Evolutionary conservation across 2,888 invertebrate species (phyloP).

Genomic region (Mechanitis mazaeus): DNA sequence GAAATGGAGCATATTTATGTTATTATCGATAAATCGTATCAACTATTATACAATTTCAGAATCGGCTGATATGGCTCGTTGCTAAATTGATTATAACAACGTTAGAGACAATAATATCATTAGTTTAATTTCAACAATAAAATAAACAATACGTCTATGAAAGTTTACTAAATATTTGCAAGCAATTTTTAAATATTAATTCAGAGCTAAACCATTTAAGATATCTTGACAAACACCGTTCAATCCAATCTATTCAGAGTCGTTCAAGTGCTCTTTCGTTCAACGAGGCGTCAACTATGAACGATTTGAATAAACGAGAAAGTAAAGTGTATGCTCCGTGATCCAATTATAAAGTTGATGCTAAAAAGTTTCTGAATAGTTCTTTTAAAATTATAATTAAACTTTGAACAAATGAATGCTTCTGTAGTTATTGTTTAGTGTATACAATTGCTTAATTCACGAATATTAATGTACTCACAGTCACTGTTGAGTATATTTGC

Average conservation of each 20-base stretch:
- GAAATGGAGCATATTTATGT: constrained; percentile 1
- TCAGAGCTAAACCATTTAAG: neutral
- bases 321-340: neutral
- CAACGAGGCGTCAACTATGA: constrained; percentile 11
- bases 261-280: constrained; percentile 15
- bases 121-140: neutral
- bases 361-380: neutral
- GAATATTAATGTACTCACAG: too few relatives aligned
- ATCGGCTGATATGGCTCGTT: neutral
- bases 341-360: constrained; percentile 2
- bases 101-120: neutral
- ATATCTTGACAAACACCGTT: neutral
- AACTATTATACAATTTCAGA: neutral
- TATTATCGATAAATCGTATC: constrained; percentile 2
- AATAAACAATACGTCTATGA: neutral
- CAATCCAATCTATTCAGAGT: constrained; percentile 22
- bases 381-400: neutral
- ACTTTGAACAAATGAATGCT: neutral
- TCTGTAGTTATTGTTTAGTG: neutral
- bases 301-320: constrained; percentile 1
- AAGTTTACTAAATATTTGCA: neutral
- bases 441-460: too few relatives aligned
- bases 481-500: too few relatives aligned
- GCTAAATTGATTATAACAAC: neutral
- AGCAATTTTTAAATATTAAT: neutral